Evolutionary conservation across 2,113 vertebrate species (phyloP), one percentile per base, ranked within the genome.

Genomic region (Nycticorax nycticorax): DNA sequence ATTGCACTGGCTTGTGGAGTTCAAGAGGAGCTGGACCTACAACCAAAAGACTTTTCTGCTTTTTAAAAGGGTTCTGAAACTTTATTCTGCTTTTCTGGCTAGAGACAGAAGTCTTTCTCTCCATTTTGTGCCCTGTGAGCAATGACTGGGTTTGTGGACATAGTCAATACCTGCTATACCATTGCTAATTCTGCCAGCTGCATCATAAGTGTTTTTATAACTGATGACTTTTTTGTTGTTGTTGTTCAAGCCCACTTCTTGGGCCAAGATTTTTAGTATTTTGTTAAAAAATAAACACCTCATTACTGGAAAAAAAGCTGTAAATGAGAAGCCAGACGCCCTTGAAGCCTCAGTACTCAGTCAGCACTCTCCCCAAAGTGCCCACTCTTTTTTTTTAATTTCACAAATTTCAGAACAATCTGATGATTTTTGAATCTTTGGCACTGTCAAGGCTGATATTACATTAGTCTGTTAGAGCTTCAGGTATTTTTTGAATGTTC

Each of bases 401-500:
- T 77, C 37, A 80, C 91, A 78, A 68, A 89, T 91, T 93, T 96
- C 82, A 89, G 74, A 95, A 85, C 24, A 82, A 68, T 72, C 53
- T 88, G 62, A 85, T 79, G 13, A 48, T 88, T 93, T 93, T 78
- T 92, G 26, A 91, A 72, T 93, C 56, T 91, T 81, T 89, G 47
- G 39, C 77, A 79, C 35, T 60, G 60, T 50, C 27, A 89, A 92
- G 19, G 27, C 30, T 90, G 37, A 55, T 90, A 95, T 32, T 82
- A 53, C 21, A 66, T 79, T 72, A 76, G 53, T 56, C 33, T 89
- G 78, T 91, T 50, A 92, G 59, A 91, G 41, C 53, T 93, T 69
- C 59, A 63, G 47, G 41, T 47, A 71, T 81, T 89, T 95, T 92
- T 82, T 60, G 12, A 92, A 76, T 88, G 52, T 68, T 94, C 73